Conservation (phyloP, 1,140 invertebrate species). For the Drosophila miranda region DNA sequence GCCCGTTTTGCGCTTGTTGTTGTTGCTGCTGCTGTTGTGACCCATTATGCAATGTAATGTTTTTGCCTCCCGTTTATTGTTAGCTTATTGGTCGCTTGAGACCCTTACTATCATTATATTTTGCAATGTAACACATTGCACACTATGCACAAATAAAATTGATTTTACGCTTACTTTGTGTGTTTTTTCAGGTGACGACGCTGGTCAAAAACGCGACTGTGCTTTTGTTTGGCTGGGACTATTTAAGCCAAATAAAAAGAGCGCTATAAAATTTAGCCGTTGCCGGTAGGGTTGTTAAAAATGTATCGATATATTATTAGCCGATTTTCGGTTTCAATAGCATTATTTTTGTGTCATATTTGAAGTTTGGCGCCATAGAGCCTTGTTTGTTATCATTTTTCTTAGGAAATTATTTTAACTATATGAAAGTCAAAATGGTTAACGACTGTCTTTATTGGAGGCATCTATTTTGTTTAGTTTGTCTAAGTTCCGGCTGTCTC, state of each 20-base stretch:
- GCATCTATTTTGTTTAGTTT: no score
- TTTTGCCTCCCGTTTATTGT: constrained; percentile 28
- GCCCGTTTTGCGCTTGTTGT: constrained; percentile 35
- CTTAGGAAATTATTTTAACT: no score
- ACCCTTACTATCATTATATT: constrained; percentile 14
- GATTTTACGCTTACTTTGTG: constrained; percentile 55
- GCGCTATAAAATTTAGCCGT: constrained; percentile 5
- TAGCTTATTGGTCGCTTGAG: constrained; percentile 3
- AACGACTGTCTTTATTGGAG: no score
- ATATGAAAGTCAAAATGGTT: no score
- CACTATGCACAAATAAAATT: constrained; percentile 2
- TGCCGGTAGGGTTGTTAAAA: neutral
- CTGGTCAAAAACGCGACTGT: constrained; percentile 19
- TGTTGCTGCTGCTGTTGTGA: constrained; percentile 44
- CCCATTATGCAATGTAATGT: constrained; percentile 71
- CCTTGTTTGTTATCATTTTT: no score
- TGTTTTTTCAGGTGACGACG: constrained; percentile 30
- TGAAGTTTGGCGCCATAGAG: no score
- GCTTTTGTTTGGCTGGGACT: constrained; percentile 63
- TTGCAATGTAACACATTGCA: no score
- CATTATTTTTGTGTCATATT: neutral
- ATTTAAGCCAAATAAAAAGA: constrained; percentile 31
- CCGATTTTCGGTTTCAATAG: no score
- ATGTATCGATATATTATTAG: neutral
- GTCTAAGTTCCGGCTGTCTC: no score